These are phyloP conservation scores for Pogonophryne albipinna DNA, from an alignment of 2,797 vertebrate species.

Conservation along the genomic window DNA sequence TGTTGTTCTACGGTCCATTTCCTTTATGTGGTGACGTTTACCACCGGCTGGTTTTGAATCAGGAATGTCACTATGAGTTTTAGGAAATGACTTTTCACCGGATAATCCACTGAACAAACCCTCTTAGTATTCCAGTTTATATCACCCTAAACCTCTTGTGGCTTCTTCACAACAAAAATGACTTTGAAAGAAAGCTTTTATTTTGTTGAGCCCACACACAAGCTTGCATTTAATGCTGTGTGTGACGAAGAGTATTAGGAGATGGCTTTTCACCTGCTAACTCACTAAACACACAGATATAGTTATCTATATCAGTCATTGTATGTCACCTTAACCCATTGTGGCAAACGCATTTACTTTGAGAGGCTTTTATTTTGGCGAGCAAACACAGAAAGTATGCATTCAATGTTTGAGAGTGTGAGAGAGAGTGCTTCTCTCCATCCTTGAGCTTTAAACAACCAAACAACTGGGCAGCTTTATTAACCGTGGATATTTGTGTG, in stretches of 20 bases:
- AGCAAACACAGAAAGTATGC: constrained; percentile 1
- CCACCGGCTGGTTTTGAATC: too few species aligned
- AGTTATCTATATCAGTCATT: not conserved
- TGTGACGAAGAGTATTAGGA: too few species aligned
- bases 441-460: not conserved
- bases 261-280: too few species aligned
- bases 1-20: not conserved
- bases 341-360: too few species aligned
- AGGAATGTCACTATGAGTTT: too few species aligned
- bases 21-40: too few species aligned
- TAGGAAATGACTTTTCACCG: not conserved
- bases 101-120: not conserved
- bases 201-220: not conserved
- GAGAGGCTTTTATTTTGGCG: not conserved
- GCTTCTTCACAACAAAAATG: too few species aligned
- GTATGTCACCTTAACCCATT: too few species aligned
- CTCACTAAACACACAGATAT: too few species aligned
- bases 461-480: constrained; percentile 2
- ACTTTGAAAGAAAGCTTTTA: constrained; percentile 7
- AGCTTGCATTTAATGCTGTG: not conserved
- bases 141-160: not conserved
- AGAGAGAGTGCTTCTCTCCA: not conserved
- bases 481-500: not conserved
- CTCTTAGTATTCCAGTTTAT: not conserved
- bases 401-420: not conserved